Base-by-base conservation (phyloP, 2,888 invertebrate species). In the Cheiracanthium punctorium region DNA sequence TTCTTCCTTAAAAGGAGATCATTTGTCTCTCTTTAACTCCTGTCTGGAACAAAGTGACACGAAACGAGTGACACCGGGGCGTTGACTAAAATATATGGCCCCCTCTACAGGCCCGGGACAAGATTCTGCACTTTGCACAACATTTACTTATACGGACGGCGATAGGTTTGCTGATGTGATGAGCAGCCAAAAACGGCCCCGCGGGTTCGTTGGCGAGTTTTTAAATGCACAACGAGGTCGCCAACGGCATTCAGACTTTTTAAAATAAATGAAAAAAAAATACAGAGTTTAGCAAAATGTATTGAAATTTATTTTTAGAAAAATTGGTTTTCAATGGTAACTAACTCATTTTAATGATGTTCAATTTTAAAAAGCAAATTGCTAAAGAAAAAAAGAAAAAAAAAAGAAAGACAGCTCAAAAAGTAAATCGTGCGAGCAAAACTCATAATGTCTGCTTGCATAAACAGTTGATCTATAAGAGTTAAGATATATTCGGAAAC, bases 11-110 rank as follows among this genome's bases (percentile, higher is more conserved):
- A 84, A 79, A 77, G 69, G 33, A 32, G 37, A 79, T 79, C 79
- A 79, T 84, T 84, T 84, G 84, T 84, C 84, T 84, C 79, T 74
- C 84, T 84, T 84, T 84, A 84, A 84, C 84, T 84, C 84, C 84
- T 84, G 84, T 84, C 84, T 79, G 48, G 79, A 79, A 84, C 84
- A 84, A 84, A 84, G 79, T 84, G 84, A 84, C 84, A 84, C 84
- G 79, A 74, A 84, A 84, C 84, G 84, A 84, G 73, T 84, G 84
- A 79, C 84, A 84, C 74, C 24, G 72, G 73, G 73, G 73, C 73
- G 84, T 67, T 84, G 84, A 84, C 84, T 84, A 84, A 84, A 84
- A 84, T 84, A 84, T 84, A 84, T 84, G 73, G 84, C 79, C 67
- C 79, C 84, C 84, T 84, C 77, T 84, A 84, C 84, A 84, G 84